Percentiles rank a stretch among this genome's conserved stretches.
Evolutionary conservation across 2,888 invertebrate genomes (phyloP).

Genomic region (Lepidochitona cinerea): DNA sequence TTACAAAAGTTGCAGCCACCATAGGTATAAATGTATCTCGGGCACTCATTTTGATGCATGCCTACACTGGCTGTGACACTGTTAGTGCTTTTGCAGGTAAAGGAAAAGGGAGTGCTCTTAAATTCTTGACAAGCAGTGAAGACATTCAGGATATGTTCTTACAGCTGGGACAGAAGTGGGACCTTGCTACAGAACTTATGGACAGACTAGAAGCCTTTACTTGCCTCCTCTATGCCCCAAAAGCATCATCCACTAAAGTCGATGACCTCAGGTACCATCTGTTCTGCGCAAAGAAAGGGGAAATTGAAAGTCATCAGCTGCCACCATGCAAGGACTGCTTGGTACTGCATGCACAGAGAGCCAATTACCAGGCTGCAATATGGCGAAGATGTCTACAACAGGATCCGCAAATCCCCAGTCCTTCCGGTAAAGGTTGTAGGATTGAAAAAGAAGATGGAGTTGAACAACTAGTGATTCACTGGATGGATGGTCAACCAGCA

Average conservation of each 20-base stretch:
- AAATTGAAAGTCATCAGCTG: constrained; percentile 22
- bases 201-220: constrained; percentile 20
- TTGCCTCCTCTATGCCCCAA: constrained; percentile 21
- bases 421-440: too few relatives aligned
- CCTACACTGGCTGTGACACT: constrained; percentile 25
- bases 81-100: constrained; percentile 21
- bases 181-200: constrained; percentile 18
- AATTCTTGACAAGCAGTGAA: constrained; percentile 13
- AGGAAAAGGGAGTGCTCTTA: constrained; percentile 16
- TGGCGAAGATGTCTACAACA: constrained; percentile 18
- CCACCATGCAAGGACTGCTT: constrained; percentile 25
- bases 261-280: constrained; percentile 28
- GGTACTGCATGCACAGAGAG: constrained; percentile 17
- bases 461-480: too few relatives aligned
- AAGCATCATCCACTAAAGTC: constrained; percentile 8
- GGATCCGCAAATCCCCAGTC: too few relatives aligned
- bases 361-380: constrained; percentile 37
- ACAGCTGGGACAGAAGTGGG: constrained; percentile 19
- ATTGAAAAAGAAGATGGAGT: too few relatives aligned
- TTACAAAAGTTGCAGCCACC: background rate
- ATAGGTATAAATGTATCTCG: constrained; percentile 16
- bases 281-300: constrained; percentile 24
- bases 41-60: constrained; percentile 23
- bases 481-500: too few relatives aligned
- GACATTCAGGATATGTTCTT: constrained; percentile 1